Evolutionary conservation across 2,888 invertebrate species (phyloP), one percentile per base, ranked within the genome.

Genomic region (Rhynchonema sp.): DNA sequence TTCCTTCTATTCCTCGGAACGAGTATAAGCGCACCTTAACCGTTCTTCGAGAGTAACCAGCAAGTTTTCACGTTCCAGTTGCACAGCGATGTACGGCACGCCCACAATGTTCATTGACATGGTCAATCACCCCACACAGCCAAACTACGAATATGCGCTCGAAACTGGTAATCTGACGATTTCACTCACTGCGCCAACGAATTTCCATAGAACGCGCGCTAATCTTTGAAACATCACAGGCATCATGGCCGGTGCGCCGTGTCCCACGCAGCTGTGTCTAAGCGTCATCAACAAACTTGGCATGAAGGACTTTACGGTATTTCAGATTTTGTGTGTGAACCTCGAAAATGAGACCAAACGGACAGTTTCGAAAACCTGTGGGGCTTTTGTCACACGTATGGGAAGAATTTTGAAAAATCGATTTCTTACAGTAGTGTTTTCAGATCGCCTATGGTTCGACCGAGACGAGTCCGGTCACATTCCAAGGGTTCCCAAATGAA

Each of bases 241-340:
- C 0, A 68, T 83, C 0, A 81, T 80, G 53, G 85, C 84, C 0
- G 87, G 86, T 2, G 79, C 86, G 0, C 77, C 82, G 0, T 82
- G 83, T 62, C 81, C 85, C 1, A 65, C 70, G 23, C 73, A 75
- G 60, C 66, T 77, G 17, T 71, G 77, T 67, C 69, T 67, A 61
- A 67, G 72, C 59, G 69, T 76, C 46, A 68, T 71, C 1, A 59
- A 66, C 0, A 69, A 72, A 30, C 67, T 78, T 67, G 69, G 76
- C 62, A 74, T 76, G 72, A 67, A 69, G 25, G 66, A 74, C 58
- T 69, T 77, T 29, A 69, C 75, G 49, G 70, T 72, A 63, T 64
- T 63, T 62, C n/a, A 1, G 13, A n/a, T 28, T 52, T 2, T 46
- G 25, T 38, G 17, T n/a, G n/a, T n/a, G n/a, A n/a, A n/a, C n/a